Conservation (phyloP, 2,113 vertebrate genomes). For the Turdus rufiventris region DNA sequence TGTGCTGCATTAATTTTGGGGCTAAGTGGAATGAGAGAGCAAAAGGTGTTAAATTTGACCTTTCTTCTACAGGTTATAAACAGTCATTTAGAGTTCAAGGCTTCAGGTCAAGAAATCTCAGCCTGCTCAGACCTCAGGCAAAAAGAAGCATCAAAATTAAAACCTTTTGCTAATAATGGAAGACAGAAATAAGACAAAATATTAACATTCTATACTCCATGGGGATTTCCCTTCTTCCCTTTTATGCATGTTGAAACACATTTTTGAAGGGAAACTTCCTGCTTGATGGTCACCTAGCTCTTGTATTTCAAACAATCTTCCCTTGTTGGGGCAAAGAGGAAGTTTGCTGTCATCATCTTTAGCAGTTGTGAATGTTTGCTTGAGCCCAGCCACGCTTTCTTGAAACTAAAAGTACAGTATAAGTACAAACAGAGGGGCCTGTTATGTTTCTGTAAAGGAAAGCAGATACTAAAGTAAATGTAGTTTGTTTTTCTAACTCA, state of each 20-base stretch:
- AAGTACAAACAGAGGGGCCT: background rate
- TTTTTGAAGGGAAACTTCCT: background rate
- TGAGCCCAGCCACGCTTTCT: background rate
- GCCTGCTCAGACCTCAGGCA: background rate
- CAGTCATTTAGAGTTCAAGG: background rate
- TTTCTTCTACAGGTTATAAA: background rate
- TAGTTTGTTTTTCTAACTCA: background rate
- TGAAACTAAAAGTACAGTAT: background rate
- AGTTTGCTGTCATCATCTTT: background rate
- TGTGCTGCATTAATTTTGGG: background rate
- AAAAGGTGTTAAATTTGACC: background rate
- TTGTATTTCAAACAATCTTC: background rate
- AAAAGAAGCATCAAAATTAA: background rate
- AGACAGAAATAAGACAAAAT: background rate
- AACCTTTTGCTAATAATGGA: background rate
- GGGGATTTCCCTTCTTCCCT: background rate
- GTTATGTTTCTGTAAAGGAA: background rate
- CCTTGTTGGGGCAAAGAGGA: background rate
- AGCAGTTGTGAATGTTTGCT: background rate
- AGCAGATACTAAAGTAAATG: background rate
- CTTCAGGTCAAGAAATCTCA: background rate
- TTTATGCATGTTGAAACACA: background rate
- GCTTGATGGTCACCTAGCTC: background rate
- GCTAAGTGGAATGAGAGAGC: background rate
- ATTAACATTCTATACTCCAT: background rate